Base-by-base conservation (phyloP, 2,888 invertebrate genomes). In the Drosophila gaucha region DNA sequence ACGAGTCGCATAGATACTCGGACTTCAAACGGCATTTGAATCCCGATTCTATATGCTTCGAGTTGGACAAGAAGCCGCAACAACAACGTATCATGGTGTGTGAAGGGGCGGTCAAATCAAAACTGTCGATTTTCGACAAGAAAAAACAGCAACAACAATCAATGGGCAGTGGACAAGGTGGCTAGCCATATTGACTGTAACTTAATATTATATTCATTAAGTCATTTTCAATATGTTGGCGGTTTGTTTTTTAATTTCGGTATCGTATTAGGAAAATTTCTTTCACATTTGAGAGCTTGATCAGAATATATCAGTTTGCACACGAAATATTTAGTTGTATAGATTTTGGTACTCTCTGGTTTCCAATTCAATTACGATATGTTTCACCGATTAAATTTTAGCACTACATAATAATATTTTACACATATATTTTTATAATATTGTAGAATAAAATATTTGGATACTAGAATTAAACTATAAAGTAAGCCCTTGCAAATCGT, bases 91-190 rank as follows among this genome's bases (percentile, higher is more conserved):
- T 96, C 74, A 94, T 95, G 89, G 94, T 97, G 31, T 97, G 97
- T 91, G 97, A 97, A 89, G 97, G 97, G 73, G 97, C 97, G 51
- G 97, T 97, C 64, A 94, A 95, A 88, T 96, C 96, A 52, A 97
- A 97, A 92, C 93, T 97, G 89, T 96, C 96, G 73, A 94, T 97
- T 36, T 97, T 97, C 91, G 97, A 97, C 92, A 96, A 95, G 89
- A 93, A 94, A 89, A 94, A 92, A 72, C 91, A 91, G 30, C 89
- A 90, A 20, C 89, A 88, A 10, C 85, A 46, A 46, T 69, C 68
- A 44, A 71, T 74, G 60, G 50, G 54, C 36, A 71, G 35, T 39
- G 77, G 65, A 14, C 63, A 69, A 36, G 63, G 56, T n/a, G 62
- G 65, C 50, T 58, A 73, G 49, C 51, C 39, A 47, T 44, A 30